A percentile compares a stretch with the other conserved stretches of the same genome.
Evolutionary conservation across 2,888 invertebrate species (phyloP).

Genomic region (Nemotelus pantherinus): DNA sequence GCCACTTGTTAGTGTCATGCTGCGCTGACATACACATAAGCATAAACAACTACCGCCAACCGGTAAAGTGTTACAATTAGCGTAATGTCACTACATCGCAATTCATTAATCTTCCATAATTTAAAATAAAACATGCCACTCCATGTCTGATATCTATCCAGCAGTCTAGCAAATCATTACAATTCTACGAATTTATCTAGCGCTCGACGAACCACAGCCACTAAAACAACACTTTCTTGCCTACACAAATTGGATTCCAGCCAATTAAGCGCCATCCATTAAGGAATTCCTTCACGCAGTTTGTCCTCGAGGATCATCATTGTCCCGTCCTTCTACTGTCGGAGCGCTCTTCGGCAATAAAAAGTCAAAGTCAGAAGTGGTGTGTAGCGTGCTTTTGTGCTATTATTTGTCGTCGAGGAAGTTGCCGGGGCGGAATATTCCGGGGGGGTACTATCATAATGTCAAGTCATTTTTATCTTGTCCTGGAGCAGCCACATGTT

Average conservation of each 20-base stretch:
- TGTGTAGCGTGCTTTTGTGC: conserved; percentile 19
- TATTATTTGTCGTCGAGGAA: conserved; percentile 8
- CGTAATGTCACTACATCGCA: too few species aligned
- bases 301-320: conserved; percentile 1
- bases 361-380: conserved; percentile 13
- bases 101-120: too few species aligned
- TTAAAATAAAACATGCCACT: too few species aligned
- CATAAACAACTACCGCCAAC: too few species aligned
- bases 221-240: conserved; percentile 13
- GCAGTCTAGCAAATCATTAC: background rate
- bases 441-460: conserved; percentile 20
- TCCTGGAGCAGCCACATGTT: conserved; percentile 32
- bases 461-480: conserved; percentile 33
- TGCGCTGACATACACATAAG: too few species aligned
- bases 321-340: background rate
- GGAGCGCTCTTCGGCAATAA: conserved; percentile 7
- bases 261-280: conserved; percentile 21
- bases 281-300: conserved; percentile 33
- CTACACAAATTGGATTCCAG: conserved; percentile 24
- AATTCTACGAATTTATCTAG: conserved; percentile 22
- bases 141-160: too few species aligned
- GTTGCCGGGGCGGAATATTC: background rate
- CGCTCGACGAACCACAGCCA: background rate
- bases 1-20: too few species aligned
- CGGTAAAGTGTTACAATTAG: too few species aligned